Evolutionary conservation across 1,140 invertebrate genomes (phyloP), one percentile per base, ranked within the genome.

Genomic region (Drosophila triauraria): DNA sequence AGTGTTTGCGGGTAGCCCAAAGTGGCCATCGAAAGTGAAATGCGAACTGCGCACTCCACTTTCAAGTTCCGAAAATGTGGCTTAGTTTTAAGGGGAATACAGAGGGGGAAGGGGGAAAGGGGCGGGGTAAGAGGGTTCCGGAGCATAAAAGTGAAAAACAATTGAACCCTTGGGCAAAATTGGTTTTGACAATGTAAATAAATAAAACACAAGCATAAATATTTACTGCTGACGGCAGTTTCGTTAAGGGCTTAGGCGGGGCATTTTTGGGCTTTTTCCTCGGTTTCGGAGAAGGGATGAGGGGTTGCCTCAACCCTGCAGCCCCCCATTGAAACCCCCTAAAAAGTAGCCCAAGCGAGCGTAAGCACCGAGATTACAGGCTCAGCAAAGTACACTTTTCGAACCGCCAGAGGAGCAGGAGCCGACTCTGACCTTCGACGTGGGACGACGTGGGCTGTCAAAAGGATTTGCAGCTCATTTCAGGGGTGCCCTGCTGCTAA

Each of bases 141-240:
- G 30, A 59, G 79, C 84, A 86, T 87, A 77, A 87, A 87, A 87
- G 83, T 90, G 85, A 88, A 90, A 90, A 90, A 90, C 85, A 90
- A 90, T 90, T 90, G 85, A 90, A 90, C 85, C 85, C 85, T 90
- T 90, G 85, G 85, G 85, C 85, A 76, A 90, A 90, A 90, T 90
- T 90, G 85, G 85, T 90, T 90, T 90, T 90, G 85, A 90, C 85
- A 90, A 90, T 90, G 85, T 90, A 90, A 90, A 90, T 90, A 90
- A 90, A 90, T 90, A 90, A 90, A 90, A 90, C 82, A 90, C 85
- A 90, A 85, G 86, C 85, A 90, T 90, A 90, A 90, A 90, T 90
- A 90, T 90, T 90, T 90, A 90, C 85, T 85, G 85, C 85, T 90
- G 69, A 67, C 78, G 72, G 80, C 77, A 80, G 59, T 78, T 78